Percentiles rank a stretch among this genome's conserved stretches.
phyloP scores from a whole-genome alignment of 2,888 invertebrate genomes.

The Pheosia tremula region DNA sequence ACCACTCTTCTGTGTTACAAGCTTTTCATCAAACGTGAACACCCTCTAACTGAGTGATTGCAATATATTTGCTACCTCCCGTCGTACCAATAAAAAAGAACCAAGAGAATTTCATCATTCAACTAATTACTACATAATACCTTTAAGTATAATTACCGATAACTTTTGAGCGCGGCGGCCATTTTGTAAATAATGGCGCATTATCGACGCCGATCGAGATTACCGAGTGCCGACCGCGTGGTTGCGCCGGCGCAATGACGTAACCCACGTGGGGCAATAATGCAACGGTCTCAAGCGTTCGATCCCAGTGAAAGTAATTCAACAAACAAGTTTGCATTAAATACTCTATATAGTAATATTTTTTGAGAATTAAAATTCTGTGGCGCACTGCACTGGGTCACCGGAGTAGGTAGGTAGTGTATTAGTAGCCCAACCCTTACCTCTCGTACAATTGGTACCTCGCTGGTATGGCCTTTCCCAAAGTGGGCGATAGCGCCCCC shows the following conservation, averaged over 20 bases:
- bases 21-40: no score
- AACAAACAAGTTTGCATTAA: constrained; percentile 5
- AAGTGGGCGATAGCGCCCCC: no score
- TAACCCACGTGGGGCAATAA: constrained; percentile 1
- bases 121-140: not conserved
- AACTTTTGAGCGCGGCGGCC: not conserved
- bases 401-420: no score
- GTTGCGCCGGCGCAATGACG: constrained; percentile 4
- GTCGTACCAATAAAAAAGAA: not conserved
- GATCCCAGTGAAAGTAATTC: constrained; percentile 7
- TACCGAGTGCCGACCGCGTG: constrained; percentile 3
- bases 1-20: no score
- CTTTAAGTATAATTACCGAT: not conserved
- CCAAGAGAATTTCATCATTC: not conserved
- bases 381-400: not conserved
- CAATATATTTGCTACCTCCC: no score
- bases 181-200: constrained; percentile 4
- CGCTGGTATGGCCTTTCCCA: no score
- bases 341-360: not conserved
- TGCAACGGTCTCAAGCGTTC: not conserved
- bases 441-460: no score
- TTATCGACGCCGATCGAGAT: constrained; percentile 6
- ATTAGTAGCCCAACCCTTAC: no score
- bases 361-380: not conserved
- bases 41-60: no score